Conservation (phyloP, 2,888 invertebrate species). For the Pedicia rivosa region DNA sequence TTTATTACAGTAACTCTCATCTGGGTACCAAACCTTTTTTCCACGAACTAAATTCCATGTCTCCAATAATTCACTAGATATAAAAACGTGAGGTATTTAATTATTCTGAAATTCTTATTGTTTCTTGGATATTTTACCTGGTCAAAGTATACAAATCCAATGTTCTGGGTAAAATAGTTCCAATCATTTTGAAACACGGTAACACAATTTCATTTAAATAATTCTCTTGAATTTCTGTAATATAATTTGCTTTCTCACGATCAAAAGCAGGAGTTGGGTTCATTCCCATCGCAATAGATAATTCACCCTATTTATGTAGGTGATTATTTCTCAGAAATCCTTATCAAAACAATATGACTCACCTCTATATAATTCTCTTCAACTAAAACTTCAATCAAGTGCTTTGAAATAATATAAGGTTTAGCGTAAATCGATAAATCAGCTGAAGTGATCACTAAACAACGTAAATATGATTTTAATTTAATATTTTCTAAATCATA, state of each 20-base stretch:
- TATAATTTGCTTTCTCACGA: conserved; percentile 36
- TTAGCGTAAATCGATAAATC: conserved; percentile 44
- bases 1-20: too few species aligned
- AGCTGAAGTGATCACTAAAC: conserved; percentile 40
- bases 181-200: conserved; percentile 38
- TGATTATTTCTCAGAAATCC: not conserved
- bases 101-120: too few species aligned
- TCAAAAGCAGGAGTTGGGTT: conserved; percentile 47
- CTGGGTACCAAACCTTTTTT: too few species aligned
- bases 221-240: conserved; percentile 46
- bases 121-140: not conserved
- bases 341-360: not conserved
- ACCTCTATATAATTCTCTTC: not conserved
- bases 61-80: too few species aligned
- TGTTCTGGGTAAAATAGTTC: conserved; percentile 36
- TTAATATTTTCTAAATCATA: conserved; percentile 34
- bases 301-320: conserved; percentile 37
- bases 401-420: conserved; percentile 38
- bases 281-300: conserved; percentile 39
- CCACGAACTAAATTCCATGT: too few species aligned
- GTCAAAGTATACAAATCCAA: conserved; percentile 20
- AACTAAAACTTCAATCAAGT: conserved; percentile 22
- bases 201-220: conserved; percentile 42
- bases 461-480: conserved; percentile 38
- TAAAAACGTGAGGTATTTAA: too few species aligned